Evolutionary conservation across 2,113 vertebrate species (phyloP), one percentile per base, ranked within the genome.

Genomic region (Perognathus longimembris): DNA sequence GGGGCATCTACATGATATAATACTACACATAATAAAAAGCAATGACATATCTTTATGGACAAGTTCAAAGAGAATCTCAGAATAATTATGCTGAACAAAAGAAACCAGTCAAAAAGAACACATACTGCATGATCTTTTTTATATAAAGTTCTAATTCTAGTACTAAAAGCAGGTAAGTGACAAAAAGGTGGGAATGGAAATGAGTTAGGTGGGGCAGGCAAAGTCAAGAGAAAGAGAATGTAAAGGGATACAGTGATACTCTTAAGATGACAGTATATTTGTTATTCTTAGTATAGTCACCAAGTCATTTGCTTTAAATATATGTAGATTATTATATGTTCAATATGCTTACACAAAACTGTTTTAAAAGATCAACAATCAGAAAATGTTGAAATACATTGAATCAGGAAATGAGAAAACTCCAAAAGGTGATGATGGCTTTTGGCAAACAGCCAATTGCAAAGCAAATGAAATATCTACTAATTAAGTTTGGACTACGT

Each of bases 371-470:
- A 71, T 76, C 10, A 76, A 80, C 3, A 40, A 80, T 32, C 70
- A 70, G 24, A 92, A 93, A 83, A 93, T 59, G 9, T 69, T 38
- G 78, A n/a, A 87, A 73, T 61, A 80, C 3, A 74, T n/a, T 77
- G 57, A 87, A 38, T 22, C 42, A 75, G 4, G 69, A 87, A 81
- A 92, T 26, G 1, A 71, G 32, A 77, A 91, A 24, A 15, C 30
- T 85, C 26, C 74, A 32, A 63, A 90, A 85, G 63, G 28, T 3
- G 61, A 74, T 67, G 30, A 75, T 38, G 34, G 42, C 30, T 87
- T 77, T 36, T 66, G 21, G 69, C 59, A 80, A 84, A 87, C 50
- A 79, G 36, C 38, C 81, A 45, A 90, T 18, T 18, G 34, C 57
- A 78, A 0, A 84, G 57, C 34, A 73, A 84, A 22, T 75, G 1